These are phyloP conservation scores for Eledona agricola DNA, from an alignment of 2,888 invertebrate species.

Conservation along the genomic window DNA sequence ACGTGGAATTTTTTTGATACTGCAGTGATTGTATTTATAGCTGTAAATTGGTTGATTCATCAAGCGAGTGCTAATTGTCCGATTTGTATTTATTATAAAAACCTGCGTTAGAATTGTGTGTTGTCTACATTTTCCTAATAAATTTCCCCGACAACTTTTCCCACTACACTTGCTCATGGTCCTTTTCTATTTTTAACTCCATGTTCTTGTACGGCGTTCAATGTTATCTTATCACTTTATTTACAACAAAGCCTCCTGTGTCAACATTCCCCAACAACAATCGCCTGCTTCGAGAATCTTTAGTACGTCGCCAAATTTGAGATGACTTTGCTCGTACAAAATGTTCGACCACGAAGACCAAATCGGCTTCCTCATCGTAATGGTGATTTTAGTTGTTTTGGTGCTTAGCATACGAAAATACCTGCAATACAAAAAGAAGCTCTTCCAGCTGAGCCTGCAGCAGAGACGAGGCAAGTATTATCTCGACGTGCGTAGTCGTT, in stretches of 20 bases:
- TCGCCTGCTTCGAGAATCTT: constrained; percentile 16
- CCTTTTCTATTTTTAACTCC: too few relatives aligned
- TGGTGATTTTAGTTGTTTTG: constrained; percentile 41
- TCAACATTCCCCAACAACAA: constrained; percentile 22
- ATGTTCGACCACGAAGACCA: constrained; percentile 41
- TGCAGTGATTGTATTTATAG: too few relatives aligned
- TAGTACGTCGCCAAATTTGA: constrained; percentile 19
- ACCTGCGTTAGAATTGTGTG: too few relatives aligned
- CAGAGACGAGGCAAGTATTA: constrained; percentile 26
- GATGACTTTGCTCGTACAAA: constrained; percentile 26
- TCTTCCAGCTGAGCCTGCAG: constrained; percentile 33
- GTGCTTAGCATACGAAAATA: constrained; percentile 41
- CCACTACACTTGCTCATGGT: too few relatives aligned
- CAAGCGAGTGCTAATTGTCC: too few relatives aligned
- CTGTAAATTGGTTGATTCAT: too few relatives aligned
- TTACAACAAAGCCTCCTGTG: constrained; percentile 21
- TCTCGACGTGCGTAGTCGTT: too few relatives aligned
- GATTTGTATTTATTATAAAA: too few relatives aligned
- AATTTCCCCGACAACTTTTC: too few relatives aligned
- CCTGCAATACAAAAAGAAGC: constrained; percentile 38
- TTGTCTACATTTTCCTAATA: too few relatives aligned
- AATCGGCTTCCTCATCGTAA: constrained; percentile 43
- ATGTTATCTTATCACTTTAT: constrained; percentile 28
- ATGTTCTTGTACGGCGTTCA: constrained; percentile 19
- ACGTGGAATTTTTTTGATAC: too few relatives aligned